Evolutionary conservation across 2,797 vertebrate genomes (phyloP).

Genomic region (Danio jaintianensis): DNA sequence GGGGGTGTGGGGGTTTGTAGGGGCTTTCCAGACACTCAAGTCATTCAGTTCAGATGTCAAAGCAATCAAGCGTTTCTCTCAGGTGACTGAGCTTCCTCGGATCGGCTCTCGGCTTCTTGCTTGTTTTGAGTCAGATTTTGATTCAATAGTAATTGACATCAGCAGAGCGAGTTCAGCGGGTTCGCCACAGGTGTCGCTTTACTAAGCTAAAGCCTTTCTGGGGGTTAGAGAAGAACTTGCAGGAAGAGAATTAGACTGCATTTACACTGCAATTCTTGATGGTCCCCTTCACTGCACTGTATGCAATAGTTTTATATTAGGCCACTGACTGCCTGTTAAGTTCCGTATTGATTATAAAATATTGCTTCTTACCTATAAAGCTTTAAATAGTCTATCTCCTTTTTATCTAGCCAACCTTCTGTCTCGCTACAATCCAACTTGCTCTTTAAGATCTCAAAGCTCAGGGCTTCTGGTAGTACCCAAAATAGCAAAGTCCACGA

Average conservation of each 20-base stretch:
- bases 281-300: too few species aligned
- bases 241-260: not conserved
- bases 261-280: too few species aligned
- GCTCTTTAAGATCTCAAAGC: too few species aligned
- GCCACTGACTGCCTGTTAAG: too few species aligned
- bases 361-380: too few species aligned
- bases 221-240: not conserved
- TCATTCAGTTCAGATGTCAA: constrained; percentile 76
- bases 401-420: too few species aligned
- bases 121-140: constrained; percentile 26
- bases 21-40: constrained; percentile 76
- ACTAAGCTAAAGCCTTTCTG: constrained; percentile 4
- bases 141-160: constrained; percentile 33
- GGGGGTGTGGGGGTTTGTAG: constrained; percentile 77
- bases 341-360: too few species aligned
- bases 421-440: too few species aligned
- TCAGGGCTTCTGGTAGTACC: too few species aligned
- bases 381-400: too few species aligned
- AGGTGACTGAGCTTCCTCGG: constrained; percentile 42
- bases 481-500: too few species aligned
- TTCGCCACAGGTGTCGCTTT: constrained; percentile 18
- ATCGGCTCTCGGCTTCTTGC: not conserved
- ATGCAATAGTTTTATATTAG: too few species aligned
- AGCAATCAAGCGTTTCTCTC: constrained; percentile 52
- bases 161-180: constrained; percentile 19